phyloP scores from a whole-genome alignment of 2,888 invertebrate genomes.

The Agonopterix alstromeriana region DNA sequence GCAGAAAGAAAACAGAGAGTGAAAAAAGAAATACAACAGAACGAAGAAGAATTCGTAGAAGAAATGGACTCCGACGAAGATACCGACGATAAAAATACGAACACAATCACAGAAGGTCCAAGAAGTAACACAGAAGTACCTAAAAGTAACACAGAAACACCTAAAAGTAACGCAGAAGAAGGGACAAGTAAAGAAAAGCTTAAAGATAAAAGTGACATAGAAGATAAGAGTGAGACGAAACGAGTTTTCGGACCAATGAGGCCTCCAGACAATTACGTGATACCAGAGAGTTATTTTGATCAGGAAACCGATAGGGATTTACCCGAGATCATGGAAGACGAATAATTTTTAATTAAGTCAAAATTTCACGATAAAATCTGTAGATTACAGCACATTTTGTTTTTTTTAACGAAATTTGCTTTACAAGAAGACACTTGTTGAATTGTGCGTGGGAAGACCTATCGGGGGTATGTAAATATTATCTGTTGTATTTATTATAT shows the following conservation, averaged over 20 bases:
- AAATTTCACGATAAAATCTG: no score
- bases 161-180: constrained; percentile 2
- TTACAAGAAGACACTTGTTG: no score
- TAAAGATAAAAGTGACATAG: neutral
- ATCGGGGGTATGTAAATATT: no score
- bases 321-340: constrained; percentile 59
- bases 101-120: constrained; percentile 4
- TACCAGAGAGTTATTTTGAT: constrained; percentile 63
- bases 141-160: neutral
- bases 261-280: constrained; percentile 62
- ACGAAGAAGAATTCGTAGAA: constrained; percentile 69
- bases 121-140: neutral
- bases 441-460: no score
- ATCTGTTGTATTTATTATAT: no score
- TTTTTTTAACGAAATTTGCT: no score
- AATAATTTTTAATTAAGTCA: no score
- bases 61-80: constrained; percentile 67
- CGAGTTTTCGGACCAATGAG: constrained; percentile 66
- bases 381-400: no score
- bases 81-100: constrained; percentile 7
- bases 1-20: constrained; percentile 38
- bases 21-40: constrained; percentile 27
- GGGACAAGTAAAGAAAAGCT: neutral
- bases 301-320: constrained; percentile 60
- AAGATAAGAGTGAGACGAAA: constrained; percentile 13